Conservation (phyloP, 1,140 invertebrate genomes). For the Lamellibrachia luymesi region DNA sequence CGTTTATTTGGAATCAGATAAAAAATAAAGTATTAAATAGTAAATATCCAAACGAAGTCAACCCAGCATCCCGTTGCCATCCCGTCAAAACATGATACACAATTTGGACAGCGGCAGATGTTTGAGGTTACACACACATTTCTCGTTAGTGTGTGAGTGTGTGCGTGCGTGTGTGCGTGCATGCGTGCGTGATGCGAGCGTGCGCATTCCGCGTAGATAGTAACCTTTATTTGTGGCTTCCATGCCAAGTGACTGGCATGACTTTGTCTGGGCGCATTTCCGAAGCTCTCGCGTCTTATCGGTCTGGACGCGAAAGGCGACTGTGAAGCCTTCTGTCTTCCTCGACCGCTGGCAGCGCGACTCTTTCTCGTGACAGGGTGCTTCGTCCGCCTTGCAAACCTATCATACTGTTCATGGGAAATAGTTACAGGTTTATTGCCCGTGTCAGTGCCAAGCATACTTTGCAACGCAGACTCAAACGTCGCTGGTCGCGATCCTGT, state of each 20-base stretch:
- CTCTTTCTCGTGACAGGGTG: not conserved
- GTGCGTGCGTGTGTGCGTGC: no score
- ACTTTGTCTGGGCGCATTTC: not conserved
- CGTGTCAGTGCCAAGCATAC: not conserved
- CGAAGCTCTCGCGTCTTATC: not conserved
- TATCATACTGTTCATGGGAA: conserved; percentile 11
- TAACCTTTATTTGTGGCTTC: not conserved
- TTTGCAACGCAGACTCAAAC: not conserved
- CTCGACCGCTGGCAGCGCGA: not conserved
- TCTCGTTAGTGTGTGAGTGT: not conserved
- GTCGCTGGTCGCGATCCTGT: not conserved
- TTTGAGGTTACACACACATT: not conserved
- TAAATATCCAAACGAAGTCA: not conserved
- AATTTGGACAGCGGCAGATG: not conserved
- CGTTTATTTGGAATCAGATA: not conserved
- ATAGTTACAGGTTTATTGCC: not conserved
- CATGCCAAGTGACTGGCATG: not conserved
- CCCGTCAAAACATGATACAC: not conserved
- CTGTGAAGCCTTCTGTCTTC: not conserved
- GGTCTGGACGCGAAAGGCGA: not conserved
- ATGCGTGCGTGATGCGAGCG: no score
- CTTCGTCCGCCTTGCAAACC: conserved; percentile 1
- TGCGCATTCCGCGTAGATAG: not conserved
- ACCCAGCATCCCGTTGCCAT: not conserved
- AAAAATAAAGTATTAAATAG: not conserved